Conservation (phyloP, 2,888 invertebrate genomes). For the Sinohyriopsis cumingii region DNA sequence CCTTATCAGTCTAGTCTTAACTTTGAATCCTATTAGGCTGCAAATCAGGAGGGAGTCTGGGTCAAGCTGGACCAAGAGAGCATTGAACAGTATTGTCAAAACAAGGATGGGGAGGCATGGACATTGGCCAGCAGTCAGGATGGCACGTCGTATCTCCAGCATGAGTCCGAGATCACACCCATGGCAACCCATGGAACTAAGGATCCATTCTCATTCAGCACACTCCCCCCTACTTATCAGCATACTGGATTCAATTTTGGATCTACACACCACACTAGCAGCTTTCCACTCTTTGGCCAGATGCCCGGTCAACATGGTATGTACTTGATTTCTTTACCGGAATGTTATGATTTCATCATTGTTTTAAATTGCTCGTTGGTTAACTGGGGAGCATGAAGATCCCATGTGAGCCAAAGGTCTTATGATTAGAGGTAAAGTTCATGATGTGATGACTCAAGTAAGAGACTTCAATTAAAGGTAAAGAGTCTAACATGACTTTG, state of each 20-base stretch:
- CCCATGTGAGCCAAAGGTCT: no score
- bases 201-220: conserved; percentile 59
- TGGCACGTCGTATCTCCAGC: conserved; percentile 79
- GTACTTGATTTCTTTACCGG: no score
- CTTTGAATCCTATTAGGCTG: conserved; percentile 76
- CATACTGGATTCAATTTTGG: conserved; percentile 77
- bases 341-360: no score
- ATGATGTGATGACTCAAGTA: no score
- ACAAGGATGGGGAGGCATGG: conserved; percentile 82
- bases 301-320: no score
- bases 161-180: conserved; percentile 72
- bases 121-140: conserved; percentile 80
- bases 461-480: no score
- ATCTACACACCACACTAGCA: conserved; percentile 9
- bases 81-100: conserved; percentile 80
- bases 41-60: conserved; percentile 97
- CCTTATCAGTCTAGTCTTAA: neutral
- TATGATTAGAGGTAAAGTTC: no score
- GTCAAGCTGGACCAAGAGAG: conserved; percentile 86
- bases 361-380: no score
- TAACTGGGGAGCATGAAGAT: no score
- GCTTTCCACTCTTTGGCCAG: no score
- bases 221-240: conserved; percentile 53
- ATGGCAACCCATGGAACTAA: conserved; percentile 34
- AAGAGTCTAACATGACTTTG: no score